Evolutionary conservation across 2,888 invertebrate species (phyloP).

Genomic region (Drosophila tripunctata): DNA sequence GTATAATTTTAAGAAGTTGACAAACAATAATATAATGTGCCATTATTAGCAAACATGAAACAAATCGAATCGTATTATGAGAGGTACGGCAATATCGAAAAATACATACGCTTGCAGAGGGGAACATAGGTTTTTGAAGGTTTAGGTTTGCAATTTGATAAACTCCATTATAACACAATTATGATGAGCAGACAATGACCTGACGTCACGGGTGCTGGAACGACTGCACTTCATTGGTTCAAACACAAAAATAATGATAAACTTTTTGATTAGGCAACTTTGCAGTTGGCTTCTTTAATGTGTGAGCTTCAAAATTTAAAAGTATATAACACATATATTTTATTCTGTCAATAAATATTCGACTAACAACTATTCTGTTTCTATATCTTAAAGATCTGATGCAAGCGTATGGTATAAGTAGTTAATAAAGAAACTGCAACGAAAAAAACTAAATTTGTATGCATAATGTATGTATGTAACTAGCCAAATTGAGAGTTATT

Average conservation of each 20-base stretch:
- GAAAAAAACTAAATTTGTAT: conserved; percentile 5
- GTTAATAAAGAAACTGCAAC: neutral
- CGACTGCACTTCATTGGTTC: too few species aligned
- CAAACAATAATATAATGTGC: conserved; percentile 84
- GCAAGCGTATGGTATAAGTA: conserved; percentile 10
- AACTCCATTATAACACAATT: too few species aligned
- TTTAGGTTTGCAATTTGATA: too few species aligned
- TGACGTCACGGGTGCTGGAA: too few species aligned
- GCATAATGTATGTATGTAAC: conserved; percentile 15
- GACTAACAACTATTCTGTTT: neutral
- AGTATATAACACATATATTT: neutral
- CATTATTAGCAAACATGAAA: conserved; percentile 81
- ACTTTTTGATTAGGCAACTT: too few species aligned
- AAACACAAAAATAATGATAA: too few species aligned
- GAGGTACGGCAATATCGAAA: conserved; percentile 30
- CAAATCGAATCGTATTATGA: neutral
- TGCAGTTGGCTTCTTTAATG: too few species aligned
- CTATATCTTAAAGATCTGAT: neutral
- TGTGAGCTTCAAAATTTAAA: too few species aligned
- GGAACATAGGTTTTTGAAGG: too few species aligned
- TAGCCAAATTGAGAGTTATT: conserved; percentile 8
- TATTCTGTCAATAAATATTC: too few species aligned
- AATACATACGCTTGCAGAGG: conserved; percentile 18
- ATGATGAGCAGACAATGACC: too few species aligned
- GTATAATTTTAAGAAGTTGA: conserved; percentile 49